A percentile compares a stretch with the other conserved stretches of the same genome.
Evolutionary conservation across 2,797 vertebrate genomes (phyloP).

Genomic region (Darevskia nairensis): DNA sequence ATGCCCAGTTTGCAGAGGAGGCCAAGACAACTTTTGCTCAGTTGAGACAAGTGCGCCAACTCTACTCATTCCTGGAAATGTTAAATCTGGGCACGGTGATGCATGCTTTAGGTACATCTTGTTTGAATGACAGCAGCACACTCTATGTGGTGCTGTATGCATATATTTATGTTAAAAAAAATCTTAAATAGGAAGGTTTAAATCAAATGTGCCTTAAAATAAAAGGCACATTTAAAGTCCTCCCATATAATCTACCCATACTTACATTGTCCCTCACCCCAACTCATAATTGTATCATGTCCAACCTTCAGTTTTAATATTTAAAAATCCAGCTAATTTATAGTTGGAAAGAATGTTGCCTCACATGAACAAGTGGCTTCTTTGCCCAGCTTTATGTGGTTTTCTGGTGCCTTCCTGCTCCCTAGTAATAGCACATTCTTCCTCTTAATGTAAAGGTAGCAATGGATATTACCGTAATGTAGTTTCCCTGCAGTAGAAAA

Average conservation of each 20-base stretch:
- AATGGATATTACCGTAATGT: slow-evolving; percentile 39
- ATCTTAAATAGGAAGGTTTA: slow-evolving; percentile 63
- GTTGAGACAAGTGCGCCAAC: background rate
- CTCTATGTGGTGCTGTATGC: too few species aligned
- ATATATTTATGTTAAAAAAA: slow-evolving; percentile 45
- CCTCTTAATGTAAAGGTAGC: slow-evolving; percentile 45
- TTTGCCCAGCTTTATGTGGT: background rate
- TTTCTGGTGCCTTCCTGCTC: slow-evolving; percentile 39
- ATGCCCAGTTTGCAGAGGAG: background rate
- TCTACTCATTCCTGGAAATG: background rate
- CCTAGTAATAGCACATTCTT: slow-evolving; percentile 23
- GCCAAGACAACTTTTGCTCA: background rate
- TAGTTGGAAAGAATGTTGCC: slow-evolving; percentile 9
- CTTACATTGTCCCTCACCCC: background rate
- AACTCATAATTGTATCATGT: slow-evolving; percentile 37
- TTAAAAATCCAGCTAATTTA: slow-evolving; percentile 38
- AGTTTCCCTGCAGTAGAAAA: slow-evolving; percentile 54
- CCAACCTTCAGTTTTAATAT: slow-evolving; percentile 20
- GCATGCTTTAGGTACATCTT: too few species aligned
- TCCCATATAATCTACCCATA: slow-evolving; percentile 52
- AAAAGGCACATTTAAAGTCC: slow-evolving; percentile 59
- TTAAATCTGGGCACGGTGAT: too few species aligned
- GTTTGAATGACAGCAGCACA: too few species aligned
- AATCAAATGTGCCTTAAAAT: slow-evolving; percentile 46
- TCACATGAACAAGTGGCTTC: background rate